Evolutionary conservation across 2,888 invertebrate genomes (phyloP).

Genomic region (Drosophila subsilvestris): DNA sequence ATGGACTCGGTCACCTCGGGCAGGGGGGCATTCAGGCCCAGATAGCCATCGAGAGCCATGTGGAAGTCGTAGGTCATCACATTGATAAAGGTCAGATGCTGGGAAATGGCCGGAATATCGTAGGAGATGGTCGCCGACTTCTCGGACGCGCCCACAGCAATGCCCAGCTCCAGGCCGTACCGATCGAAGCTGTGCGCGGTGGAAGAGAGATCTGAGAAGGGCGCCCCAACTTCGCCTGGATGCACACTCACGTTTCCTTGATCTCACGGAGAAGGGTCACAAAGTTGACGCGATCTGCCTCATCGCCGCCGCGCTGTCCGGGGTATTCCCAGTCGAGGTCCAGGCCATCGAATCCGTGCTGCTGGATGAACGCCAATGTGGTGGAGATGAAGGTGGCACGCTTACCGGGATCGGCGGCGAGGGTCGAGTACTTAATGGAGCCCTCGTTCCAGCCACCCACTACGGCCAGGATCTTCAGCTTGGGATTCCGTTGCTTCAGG

Average conservation of each 20-base stretch:
- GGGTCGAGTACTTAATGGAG: constrained; percentile 92
- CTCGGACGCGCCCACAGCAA: constrained; percentile 85
- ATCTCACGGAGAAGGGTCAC: constrained; percentile 68
- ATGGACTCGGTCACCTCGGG: constrained; percentile 93
- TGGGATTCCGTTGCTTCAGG: constrained; percentile 64
- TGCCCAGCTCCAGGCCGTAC: constrained; percentile 87
- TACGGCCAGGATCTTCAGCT: constrained; percentile 90
- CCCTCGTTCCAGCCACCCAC: constrained; percentile 98
- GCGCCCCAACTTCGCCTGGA: not conserved
- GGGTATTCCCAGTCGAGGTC: constrained; percentile 98
- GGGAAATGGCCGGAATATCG: constrained; percentile 67
- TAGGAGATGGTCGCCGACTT: constrained; percentile 60
- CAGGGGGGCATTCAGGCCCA: constrained; percentile 72
- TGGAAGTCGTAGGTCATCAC: constrained; percentile 79
- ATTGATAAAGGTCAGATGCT: constrained; percentile 72
- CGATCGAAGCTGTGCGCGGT: constrained; percentile 49
- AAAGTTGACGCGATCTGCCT: constrained; percentile 90
- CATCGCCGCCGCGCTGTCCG: constrained; percentile 83
- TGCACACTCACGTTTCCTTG: constrained; percentile 76
- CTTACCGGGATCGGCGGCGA: constrained; percentile 90
- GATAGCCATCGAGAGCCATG: constrained; percentile 52
- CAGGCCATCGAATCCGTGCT: constrained; percentile 93
- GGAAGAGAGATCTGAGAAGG: not conserved
- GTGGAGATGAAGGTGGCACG: constrained; percentile 90
- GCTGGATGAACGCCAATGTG: constrained; percentile 89